These are phyloP conservation scores for Peromyscus nudipes DNA, from an alignment of 2,797 vertebrate genomes.

Conservation along the genomic window DNA sequence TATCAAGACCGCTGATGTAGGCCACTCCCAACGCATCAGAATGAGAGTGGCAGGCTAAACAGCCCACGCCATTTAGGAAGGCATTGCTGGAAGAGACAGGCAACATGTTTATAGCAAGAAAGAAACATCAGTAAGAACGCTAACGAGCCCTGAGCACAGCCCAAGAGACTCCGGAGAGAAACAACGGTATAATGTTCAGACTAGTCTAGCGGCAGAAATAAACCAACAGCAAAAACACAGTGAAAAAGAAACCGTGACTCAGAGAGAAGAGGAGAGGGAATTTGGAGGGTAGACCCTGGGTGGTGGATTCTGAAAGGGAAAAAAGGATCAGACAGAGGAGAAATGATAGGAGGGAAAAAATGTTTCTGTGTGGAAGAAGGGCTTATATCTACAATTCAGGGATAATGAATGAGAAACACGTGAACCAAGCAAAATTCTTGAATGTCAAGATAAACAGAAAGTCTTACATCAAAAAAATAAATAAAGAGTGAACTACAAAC, in stretches of 20 bases:
- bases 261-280: background rate
- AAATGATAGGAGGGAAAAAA: background rate
- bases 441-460: background rate
- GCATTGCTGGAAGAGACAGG: background rate
- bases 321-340: background rate
- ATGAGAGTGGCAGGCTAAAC: background rate
- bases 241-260: background rate
- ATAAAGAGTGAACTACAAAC: background rate
- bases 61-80: background rate
- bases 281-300: background rate
- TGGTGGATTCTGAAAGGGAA: background rate
- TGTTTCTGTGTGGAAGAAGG: constrained; percentile 13
- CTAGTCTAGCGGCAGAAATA: background rate
- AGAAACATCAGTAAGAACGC: background rate
- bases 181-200: background rate
- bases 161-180: background rate
- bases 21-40: background rate
- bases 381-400: background rate
- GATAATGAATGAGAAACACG: background rate
- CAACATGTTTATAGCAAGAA: background rate
- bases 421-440: background rate
- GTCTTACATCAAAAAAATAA: background rate
- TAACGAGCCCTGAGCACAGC: background rate
- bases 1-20: too few species aligned
- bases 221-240: background rate